A percentile compares a stretch with the other conserved stretches of the same genome.
These are phyloP conservation scores for Poeciliopsis turneri DNA, from an alignment of 2,797 vertebrate genomes.

Conservation along the genomic window DNA sequence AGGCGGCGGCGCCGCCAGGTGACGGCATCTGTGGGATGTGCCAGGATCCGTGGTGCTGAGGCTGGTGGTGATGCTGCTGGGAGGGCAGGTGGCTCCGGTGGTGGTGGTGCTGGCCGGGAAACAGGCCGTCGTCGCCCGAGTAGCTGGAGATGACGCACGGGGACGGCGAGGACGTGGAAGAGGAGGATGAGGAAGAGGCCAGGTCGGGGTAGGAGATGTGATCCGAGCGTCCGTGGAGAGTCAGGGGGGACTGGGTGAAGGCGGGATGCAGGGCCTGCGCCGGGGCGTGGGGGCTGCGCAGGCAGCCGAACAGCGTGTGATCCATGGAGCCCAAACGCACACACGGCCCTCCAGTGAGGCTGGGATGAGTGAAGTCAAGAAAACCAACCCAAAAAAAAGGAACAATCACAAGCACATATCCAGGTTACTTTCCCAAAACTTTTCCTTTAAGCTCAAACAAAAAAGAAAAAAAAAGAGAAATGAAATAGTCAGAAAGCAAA, in stretches of 20 bases:
- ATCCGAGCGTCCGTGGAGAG: conserved; percentile 94
- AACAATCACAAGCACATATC: conserved; percentile 68
- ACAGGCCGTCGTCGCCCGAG: conserved; percentile 91
- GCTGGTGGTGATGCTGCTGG: conserved; percentile 87
- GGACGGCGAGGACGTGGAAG: conserved; percentile 88
- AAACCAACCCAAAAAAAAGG: conserved; percentile 37
- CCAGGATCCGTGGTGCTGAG: conserved; percentile 91
- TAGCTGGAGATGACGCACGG: conserved; percentile 94
- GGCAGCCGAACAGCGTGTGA: conserved; percentile 98
- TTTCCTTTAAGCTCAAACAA: conserved; percentile 31
- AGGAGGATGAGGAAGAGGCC: conserved; percentile 87
- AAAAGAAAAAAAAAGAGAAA: conserved; percentile 10
- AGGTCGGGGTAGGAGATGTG: conserved; percentile 97
- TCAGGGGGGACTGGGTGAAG: conserved; percentile 92
- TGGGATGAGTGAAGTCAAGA: conserved; percentile 66
- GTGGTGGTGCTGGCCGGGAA: conserved; percentile 81
- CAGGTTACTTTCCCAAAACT: conserved; percentile 73
- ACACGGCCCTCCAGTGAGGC: conserved; percentile 72
- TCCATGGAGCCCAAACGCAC: conserved; percentile 87
- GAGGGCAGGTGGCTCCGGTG: conserved; percentile 77
- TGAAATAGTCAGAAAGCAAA: conserved; percentile 40
- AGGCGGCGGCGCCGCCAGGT: conserved; percentile 68
- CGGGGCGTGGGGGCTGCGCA: conserved; percentile 93
- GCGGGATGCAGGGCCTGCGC: conserved; percentile 93
- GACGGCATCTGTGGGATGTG: conserved; percentile 95